Percentiles rank a stretch among this genome's conserved stretches.
phyloP scores from a whole-genome alignment of 2,113 vertebrate genomes.

The Setophaga coronata region DNA sequence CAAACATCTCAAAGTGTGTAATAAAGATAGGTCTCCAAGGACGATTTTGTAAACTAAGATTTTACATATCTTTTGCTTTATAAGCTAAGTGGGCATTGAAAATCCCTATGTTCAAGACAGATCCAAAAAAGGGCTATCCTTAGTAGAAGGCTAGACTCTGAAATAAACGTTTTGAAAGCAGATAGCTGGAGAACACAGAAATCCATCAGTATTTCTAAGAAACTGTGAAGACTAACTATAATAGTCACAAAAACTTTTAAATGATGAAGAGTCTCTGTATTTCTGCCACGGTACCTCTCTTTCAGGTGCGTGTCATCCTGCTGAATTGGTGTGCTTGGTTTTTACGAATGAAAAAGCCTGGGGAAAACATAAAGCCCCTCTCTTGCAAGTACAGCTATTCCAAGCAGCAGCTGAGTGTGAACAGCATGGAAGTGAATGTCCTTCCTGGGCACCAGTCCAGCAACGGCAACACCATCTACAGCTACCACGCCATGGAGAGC shows the following conservation, averaged over 20 bases:
- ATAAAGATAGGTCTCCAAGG: background rate
- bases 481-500: constrained; percentile 78
- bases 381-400: constrained; percentile 77
- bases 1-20: background rate
- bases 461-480: constrained; percentile 81
- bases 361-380: constrained; percentile 75
- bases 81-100: background rate
- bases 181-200: background rate
- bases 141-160: background rate
- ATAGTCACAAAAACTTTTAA: background rate
- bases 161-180: background rate
- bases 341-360: constrained; percentile 88
- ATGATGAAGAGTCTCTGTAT: background rate
- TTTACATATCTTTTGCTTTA: background rate
- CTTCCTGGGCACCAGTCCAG: constrained; percentile 74
- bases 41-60: background rate
- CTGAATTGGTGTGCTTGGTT: constrained; percentile 92
- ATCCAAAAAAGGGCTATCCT: background rate
- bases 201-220: background rate
- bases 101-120: background rate
- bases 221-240: background rate
- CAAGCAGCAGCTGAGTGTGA: constrained; percentile 74
- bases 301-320: constrained; percentile 76
- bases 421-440: constrained; percentile 79
- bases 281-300: background rate